Base-by-base conservation (phyloP, 2,797 vertebrate species). In the Tiaroga cobitis region DNA sequence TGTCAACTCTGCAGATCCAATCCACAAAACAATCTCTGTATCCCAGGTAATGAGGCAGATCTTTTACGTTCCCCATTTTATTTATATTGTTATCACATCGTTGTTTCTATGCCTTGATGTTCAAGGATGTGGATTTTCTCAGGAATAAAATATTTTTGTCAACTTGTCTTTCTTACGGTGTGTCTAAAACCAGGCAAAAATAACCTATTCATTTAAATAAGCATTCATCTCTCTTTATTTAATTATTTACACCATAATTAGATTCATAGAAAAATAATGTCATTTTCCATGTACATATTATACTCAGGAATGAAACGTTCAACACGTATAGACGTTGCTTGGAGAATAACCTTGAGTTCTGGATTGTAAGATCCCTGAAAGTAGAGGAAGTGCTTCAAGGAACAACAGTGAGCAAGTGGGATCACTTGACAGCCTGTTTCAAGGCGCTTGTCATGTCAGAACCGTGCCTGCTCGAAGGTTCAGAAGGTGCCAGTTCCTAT, bases 191-290 rank as follows among this genome's bases (percentile, higher is more conserved):
- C 85, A 74, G 67, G 5, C 73, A 79, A 61, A 43, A 84, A 43
- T 34, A 80, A 83, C 69, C 37, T 67, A 32, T 43, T 90, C 21
- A 89, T 87, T 89, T 91, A 83, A 91, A 90, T 90, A 86, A 93
- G 93, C 91, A 94, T 94, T 94, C 94, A 29, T 76, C 73, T 81
- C 73, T 94, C 80, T 95, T 95, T 95, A 95, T 95, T 96, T 82
- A 72, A 61, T 69, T 90, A 90, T 88, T 87, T 95, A 95, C 94
- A 92, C 84, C 92, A 90, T 87, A 61, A 77, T 83, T 90, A 90
- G 90, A 92, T 91, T 93, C 90, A 93, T 95, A 95, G 92, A 95
- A 95, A 96, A 96, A 95, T 95, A 95, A 87, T 80, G 77, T 84
- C 90, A 92, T 92, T 69, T 91, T 87, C 81, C 91, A 86, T 94